Conservation (phyloP, 2,797 vertebrate species). For the Lemur catta region DNA sequence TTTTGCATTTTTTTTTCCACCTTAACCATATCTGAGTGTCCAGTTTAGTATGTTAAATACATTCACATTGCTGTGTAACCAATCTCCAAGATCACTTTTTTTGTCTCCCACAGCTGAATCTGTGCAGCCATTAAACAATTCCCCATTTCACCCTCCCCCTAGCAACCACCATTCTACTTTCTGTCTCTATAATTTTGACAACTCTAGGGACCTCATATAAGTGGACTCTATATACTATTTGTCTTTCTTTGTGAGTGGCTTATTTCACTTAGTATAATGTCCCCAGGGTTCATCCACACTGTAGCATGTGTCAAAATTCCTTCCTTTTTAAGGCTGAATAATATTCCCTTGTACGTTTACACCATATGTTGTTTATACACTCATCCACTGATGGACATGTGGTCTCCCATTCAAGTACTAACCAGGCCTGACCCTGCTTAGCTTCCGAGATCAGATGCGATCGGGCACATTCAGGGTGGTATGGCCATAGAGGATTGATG, state of each 20-base stretch:
- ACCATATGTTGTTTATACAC: neutral
- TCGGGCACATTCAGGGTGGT: no score
- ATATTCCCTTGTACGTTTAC: neutral
- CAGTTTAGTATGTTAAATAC: neutral
- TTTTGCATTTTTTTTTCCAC: neutral
- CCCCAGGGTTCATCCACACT: neutral
- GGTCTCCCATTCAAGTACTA: no score
- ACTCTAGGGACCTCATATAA: accelerated
- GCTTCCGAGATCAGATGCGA: no score
- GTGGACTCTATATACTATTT: neutral
- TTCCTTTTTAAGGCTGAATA: neutral
- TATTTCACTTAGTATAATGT: neutral
- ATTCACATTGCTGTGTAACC: neutral
- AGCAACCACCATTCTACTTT: neutral
- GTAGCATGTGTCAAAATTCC: neutral
- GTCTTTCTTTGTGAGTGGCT: neutral
- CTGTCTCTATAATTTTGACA: neutral
- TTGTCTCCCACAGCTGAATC: neutral
- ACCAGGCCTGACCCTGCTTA: no score
- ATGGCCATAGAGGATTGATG: no score
- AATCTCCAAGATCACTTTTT: neutral
- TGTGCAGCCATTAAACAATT: neutral
- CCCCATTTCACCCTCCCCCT: neutral
- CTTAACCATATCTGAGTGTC: neutral
- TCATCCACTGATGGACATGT: neutral